phyloP scores from a whole-genome alignment of 2,888 invertebrate species.

The Doris montereyensis region DNA sequence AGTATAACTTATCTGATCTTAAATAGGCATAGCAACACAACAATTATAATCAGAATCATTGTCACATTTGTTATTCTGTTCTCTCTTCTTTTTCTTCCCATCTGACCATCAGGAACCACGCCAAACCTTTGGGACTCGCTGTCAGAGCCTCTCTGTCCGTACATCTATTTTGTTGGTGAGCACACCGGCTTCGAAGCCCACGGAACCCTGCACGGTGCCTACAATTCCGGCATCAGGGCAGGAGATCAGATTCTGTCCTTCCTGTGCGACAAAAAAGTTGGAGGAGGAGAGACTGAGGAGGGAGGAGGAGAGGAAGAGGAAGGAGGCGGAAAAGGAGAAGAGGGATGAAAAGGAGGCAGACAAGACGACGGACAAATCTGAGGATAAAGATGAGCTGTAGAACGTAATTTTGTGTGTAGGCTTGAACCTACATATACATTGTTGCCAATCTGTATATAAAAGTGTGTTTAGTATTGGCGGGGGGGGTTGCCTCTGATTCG shows the following conservation, averaged over 20 bases:
- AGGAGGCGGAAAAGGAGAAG: background rate
- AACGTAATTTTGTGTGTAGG: no score
- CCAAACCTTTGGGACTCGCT: constrained; percentile 50
- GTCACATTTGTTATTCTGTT: background rate
- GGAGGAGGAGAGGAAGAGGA: background rate
- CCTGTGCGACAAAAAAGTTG: background rate
- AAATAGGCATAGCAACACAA: no score
- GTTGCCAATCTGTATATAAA: no score
- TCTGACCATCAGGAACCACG: constrained; percentile 40
- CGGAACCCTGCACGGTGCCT: constrained; percentile 59
- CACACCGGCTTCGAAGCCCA: constrained; percentile 52
- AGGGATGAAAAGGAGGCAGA: no score
- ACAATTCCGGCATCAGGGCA: constrained; percentile 52
- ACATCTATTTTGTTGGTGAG: constrained; percentile 62
- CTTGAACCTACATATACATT: no score
- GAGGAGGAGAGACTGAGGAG: background rate
- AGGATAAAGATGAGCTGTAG: no score
- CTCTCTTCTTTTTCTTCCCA: no score
- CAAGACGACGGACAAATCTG: no score
- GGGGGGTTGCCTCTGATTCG: no score
- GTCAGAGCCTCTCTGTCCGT: constrained; percentile 56
- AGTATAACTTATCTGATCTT: no score
- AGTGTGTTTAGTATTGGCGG: no score
- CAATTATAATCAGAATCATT: no score
- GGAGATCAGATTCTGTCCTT: constrained; percentile 27